Conservation (phyloP, 2,113 vertebrate species). For the Phrynosoma blainvillii region DNA sequence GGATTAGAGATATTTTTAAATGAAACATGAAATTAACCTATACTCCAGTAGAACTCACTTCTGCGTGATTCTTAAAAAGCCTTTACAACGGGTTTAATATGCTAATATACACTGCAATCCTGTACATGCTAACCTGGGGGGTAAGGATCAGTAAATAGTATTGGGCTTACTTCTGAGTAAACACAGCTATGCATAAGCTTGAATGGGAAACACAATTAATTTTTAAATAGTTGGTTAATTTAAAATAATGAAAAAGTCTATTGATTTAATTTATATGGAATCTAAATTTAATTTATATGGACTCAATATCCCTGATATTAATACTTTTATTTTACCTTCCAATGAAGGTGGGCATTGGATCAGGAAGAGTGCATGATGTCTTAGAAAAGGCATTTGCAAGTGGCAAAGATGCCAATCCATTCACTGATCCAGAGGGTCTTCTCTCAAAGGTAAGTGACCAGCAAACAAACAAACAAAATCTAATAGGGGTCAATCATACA, state of each 20-base stretch:
- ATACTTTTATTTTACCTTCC: slow-evolving; percentile 25
- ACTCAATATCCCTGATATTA: not conserved
- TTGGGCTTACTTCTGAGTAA: not conserved
- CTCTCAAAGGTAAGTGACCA: slow-evolving; percentile 57
- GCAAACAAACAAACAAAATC: slow-evolving; percentile 10
- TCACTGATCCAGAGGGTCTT: slow-evolving; percentile 45
- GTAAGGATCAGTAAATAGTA: not conserved
- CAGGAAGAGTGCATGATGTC: slow-evolving; percentile 54
- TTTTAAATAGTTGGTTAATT: not conserved
- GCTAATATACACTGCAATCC: not conserved
- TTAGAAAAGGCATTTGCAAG: slow-evolving; percentile 52
- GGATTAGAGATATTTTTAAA: not conserved
- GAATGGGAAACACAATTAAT: not conserved
- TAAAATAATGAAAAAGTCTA: not conserved
- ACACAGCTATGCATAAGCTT: not conserved
- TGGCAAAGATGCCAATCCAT: slow-evolving; percentile 18
- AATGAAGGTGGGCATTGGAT: slow-evolving; percentile 60
- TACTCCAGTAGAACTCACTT: not conserved
- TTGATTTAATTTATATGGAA: not conserved
- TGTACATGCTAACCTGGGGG: not conserved
- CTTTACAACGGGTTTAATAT: not conserved
- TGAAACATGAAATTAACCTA: not conserved
- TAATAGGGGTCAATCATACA: slow-evolving; percentile 15
- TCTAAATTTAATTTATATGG: not conserved
- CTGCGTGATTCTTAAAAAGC: not conserved